Percentiles rank a stretch among this genome's conserved stretches.
Evolutionary conservation across 2,888 invertebrate species (phyloP).

Genomic region (Archips xylosteana): DNA sequence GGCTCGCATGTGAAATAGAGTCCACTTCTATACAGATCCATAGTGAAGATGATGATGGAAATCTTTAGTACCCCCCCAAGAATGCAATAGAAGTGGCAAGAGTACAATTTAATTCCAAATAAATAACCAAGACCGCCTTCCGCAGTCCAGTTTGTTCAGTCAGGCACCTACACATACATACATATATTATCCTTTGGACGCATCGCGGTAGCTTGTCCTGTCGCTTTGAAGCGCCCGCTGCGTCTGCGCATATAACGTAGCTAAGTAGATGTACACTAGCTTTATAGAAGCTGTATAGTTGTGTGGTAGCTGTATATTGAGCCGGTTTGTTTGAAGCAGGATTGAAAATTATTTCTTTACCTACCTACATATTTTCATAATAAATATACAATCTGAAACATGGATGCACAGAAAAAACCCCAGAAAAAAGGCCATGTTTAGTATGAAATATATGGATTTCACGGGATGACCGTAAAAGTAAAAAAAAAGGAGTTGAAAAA

Average conservation of each 20-base stretch:
- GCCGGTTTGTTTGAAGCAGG: background rate
- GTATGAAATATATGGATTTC: too few relatives aligned
- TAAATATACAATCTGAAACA: too few relatives aligned
- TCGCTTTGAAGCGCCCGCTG: slow-evolving; percentile 63
- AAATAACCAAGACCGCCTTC: background rate
- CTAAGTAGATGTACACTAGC: background rate
- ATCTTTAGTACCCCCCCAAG: background rate
- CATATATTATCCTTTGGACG: background rate
- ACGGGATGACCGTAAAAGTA: too few relatives aligned
- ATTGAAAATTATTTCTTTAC: background rate
- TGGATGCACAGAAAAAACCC: too few relatives aligned
- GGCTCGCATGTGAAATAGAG: too few relatives aligned
- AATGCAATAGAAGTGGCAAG: background rate
- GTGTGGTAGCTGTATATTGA: background rate
- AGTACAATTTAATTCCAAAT: background rate
- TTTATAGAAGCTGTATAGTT: background rate
- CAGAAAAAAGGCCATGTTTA: too few relatives aligned
- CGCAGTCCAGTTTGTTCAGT: slow-evolving; percentile 7
- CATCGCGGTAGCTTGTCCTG: slow-evolving; percentile 56
- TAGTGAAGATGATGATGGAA: too few relatives aligned
- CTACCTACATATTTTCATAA: too few relatives aligned
- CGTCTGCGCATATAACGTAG: slow-evolving; percentile 49
- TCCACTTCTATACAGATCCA: too few relatives aligned
- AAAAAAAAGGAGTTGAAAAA: too few relatives aligned
- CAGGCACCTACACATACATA: slow-evolving; percentile 3